Base-by-base conservation (phyloP, 2,113 vertebrate species). In the Bubo blakistoni region DNA sequence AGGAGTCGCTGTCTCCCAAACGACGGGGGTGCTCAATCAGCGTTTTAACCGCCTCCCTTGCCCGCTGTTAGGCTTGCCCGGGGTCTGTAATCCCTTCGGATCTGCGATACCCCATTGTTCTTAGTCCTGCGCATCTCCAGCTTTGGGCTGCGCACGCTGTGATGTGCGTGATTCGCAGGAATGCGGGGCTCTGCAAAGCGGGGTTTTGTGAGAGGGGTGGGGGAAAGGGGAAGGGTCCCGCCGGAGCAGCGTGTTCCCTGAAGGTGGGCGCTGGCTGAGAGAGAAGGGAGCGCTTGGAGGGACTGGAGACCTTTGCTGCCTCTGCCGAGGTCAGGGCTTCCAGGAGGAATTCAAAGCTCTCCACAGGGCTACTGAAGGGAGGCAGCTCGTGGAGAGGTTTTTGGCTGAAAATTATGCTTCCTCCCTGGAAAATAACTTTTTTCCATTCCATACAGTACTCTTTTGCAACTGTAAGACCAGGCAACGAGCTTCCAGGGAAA, bases 331-430 rank as follows among this genome's bases (percentile, higher is more conserved):
- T 91, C 88, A 87, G 63, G 74, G 38, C 71, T 95, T 93, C 83
- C 73, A 79, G 88, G 66, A 94, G 92, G 81, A 91, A 52, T 94
- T 92, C 58, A 47, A 44, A 93, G 42, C 47, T 90, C 57, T 84
- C 44, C 70, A 38, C 40, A 9, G 81, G 83, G 36, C 85, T 76
- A 7, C 42, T 66, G 58, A 55, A 95, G 86, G 86, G 74, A 94
- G 90, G 93, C 1, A 19, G 83, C 66, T 88, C 17, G 20, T 46
- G 72, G 26, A 70, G 72, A 86, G 27, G 54, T 85, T 96, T 77
- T 91, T 97, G 94, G 94, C 92, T 90, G 92, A 79, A 96, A 90
- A 88, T 88, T 83, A 42, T 55, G 63, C 61, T 96, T 95, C 94
- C 88, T 96, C 94, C 77, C 52, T 92, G 86, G 90, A 91, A 95